Conservation (phyloP, 2,113 vertebrate genomes). For the Clarias magur region DNA sequence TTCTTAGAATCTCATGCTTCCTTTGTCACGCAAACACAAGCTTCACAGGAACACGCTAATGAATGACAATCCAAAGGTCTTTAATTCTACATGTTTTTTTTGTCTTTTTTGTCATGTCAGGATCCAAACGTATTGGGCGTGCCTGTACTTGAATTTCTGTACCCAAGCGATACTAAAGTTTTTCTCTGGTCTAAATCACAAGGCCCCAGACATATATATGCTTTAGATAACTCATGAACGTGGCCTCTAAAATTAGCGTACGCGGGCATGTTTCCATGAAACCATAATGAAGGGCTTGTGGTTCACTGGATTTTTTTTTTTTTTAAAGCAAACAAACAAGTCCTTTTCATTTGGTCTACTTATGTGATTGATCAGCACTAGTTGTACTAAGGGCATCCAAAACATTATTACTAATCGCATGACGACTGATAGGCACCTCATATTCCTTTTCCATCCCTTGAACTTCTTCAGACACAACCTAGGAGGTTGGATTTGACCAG, state of each 20-base stretch:
- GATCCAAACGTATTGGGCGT: constrained; percentile 18
- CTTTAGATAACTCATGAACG: neutral
- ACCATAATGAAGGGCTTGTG: constrained; percentile 6
- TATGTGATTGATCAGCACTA: neutral
- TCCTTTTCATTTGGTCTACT: neutral
- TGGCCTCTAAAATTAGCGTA: constrained; percentile 19
- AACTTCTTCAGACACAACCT: constrained; percentile 23
- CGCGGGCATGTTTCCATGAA: constrained; percentile 14
- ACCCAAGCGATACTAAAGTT: constrained; percentile 18
- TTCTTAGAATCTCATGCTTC: constrained; percentile 6
- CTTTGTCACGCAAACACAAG: constrained; percentile 18
- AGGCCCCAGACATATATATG: constrained; percentile 17
- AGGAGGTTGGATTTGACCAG: constrained; percentile 37
- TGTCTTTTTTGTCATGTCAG: neutral
- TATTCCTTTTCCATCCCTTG: constrained; percentile 25
- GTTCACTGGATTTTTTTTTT: neutral
- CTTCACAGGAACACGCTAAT: constrained; percentile 18
- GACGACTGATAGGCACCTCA: constrained; percentile 16
- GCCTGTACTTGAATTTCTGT: constrained; percentile 35
- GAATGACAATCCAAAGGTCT: constrained; percentile 1
- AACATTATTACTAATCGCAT: constrained; percentile 32
- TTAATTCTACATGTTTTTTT: neutral
- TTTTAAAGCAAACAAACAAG: neutral
- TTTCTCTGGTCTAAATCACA: neutral
- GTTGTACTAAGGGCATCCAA: constrained; percentile 1